Base-by-base conservation (phyloP, 2,888 invertebrate species). In the Lordiphosa fenestrarum region DNA sequence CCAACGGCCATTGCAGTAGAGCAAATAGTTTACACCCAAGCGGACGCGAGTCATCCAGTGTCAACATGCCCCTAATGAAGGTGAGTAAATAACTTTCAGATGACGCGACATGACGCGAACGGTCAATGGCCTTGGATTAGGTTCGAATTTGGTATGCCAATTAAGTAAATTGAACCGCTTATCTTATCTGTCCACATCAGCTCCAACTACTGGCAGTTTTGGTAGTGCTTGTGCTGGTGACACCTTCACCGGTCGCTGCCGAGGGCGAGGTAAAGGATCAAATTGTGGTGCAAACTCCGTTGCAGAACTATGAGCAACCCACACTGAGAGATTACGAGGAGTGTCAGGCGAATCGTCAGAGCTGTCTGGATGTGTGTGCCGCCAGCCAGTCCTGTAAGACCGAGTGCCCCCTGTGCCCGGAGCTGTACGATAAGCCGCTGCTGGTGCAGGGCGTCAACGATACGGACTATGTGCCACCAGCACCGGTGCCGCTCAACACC, bases 391-490 rank as follows among this genome's bases (percentile, higher is more conserved):
- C 40, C 1, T 88, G 87, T 35, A 48, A 62, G 19, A 39, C 52
- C 1, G 56, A 73, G 48, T 88, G 88, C 21, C 88, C 84, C 4
- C 56, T 78, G 3, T 88, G 87, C 50, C 88, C 87, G 10, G 76
- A 82, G 4, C 64, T 88, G 9, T 63, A 65, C 19, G 76, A 85
- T 19, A 85, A 84, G 23, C 74, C 85, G 3, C 36, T 86, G 21
- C 53, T 87, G 6, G 78, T 88, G 9, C 87, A 87, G 59, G 87
- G 88, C 2, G 63, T 87, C 2, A 88, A 88, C 42, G 88, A 88
- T 39, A 87, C 87, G 0, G 59, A 67, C 2, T 70, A 73, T 10
- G 57, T 68, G 38, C 42, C 64, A 6, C 69, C 73, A 1, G 33
- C 66, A 0, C 53, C 60, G 6, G 15, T 50, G 0, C 61, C 73